phyloP scores from a whole-genome alignment of 2,888 invertebrate genomes.

The Drosophila helvetica region DNA sequence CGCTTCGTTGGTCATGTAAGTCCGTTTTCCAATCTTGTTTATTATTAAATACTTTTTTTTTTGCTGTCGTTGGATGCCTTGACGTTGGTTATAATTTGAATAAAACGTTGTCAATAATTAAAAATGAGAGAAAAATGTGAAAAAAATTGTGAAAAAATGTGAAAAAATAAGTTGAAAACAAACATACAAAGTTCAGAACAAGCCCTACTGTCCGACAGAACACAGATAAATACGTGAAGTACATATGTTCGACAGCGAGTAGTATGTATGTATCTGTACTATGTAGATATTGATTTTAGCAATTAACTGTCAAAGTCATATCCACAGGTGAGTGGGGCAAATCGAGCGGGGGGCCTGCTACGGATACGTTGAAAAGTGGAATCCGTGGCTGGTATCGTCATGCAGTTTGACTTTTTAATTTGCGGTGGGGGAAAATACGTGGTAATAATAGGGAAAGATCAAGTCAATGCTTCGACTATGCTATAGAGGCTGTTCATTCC shows the following conservation, averaged over 20 bases:
- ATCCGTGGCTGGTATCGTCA: slow-evolving; percentile 32
- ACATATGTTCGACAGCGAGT: not conserved
- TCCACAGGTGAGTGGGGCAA: slow-evolving; percentile 46
- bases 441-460: not conserved
- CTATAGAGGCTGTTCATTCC: not conserved
- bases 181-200: slow-evolving; percentile 39
- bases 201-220: slow-evolving; percentile 24
- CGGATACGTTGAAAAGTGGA: not conserved
- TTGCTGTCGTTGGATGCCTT: slow-evolving; percentile 35
- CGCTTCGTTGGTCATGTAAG: slow-evolving; percentile 8
- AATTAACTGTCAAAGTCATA: slow-evolving; percentile 37
- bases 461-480: not conserved
- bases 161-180: slow-evolving; percentile 23
- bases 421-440: slow-evolving; percentile 16
- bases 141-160: slow-evolving; percentile 1
- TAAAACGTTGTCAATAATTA: slow-evolving; percentile 24
- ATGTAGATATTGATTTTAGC: slow-evolving; percentile 36
- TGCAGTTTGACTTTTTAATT: slow-evolving; percentile 29
- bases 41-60: slow-evolving; percentile 29
- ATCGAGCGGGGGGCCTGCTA: slow-evolving; percentile 7
- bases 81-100: slow-evolving; percentile 40
- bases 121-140: not conserved
- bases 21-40: slow-evolving; percentile 19
- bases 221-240: not conserved
- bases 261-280: slow-evolving; percentile 3